phyloP scores from a whole-genome alignment of 2,113 vertebrate genomes.

The Alaudala cheleensis region DNA sequence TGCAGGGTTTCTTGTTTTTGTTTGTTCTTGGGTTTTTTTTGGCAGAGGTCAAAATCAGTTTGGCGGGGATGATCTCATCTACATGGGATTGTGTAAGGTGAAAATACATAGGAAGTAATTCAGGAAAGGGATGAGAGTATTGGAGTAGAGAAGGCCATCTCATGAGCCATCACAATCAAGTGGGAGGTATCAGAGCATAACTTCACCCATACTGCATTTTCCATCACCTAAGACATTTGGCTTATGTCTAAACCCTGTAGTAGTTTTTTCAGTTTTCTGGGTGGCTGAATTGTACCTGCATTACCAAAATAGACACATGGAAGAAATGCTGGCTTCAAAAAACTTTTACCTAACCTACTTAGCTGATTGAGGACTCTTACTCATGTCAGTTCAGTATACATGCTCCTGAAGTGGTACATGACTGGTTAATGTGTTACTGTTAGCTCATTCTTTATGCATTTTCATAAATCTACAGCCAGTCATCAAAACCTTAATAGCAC shows the following conservation, averaged over 20 bases:
- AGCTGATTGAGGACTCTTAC: not conserved
- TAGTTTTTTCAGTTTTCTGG: not conserved
- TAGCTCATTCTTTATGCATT: not conserved
- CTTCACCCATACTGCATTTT: not conserved
- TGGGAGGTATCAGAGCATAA: not conserved
- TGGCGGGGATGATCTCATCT: not conserved
- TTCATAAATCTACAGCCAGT: not conserved
- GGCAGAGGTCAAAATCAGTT: not conserved
- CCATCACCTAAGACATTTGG: not conserved
- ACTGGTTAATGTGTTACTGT: not conserved
- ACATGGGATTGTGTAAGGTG: not conserved
- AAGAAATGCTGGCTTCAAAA: not conserved
- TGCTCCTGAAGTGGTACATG: not conserved
- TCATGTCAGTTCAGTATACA: not conserved
- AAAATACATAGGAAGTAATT: not conserved
- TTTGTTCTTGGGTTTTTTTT: not conserved
- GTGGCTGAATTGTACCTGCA: not conserved
- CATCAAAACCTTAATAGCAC: not conserved
- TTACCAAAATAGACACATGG: not conserved
- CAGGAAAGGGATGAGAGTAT: not conserved
- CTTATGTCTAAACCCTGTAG: not conserved
- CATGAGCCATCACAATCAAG: not conserved
- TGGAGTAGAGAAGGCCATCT: not conserved
- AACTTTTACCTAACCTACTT: not conserved
- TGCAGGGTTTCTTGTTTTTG: not conserved